These are phyloP conservation scores for Philantomba maxwellii DNA, from an alignment of 2,113 vertebrate species.

Conservation along the genomic window DNA sequence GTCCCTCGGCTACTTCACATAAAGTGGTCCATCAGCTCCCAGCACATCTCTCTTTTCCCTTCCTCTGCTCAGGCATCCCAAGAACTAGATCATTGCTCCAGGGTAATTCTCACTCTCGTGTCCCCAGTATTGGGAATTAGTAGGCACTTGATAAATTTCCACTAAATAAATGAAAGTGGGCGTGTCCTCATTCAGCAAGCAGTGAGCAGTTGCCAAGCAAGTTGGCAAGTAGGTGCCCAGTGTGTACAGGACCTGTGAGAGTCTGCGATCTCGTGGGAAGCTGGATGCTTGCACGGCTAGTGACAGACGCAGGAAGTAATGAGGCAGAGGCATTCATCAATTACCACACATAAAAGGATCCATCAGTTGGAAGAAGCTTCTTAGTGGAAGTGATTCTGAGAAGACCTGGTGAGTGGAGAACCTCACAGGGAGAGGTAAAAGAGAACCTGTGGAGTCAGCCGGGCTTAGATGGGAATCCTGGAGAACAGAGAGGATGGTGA, in stretches of 20 bases:
- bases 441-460: accelerated
- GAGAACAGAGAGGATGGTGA: not conserved
- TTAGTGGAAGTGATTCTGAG: not conserved
- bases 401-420: not conserved
- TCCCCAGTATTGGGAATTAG: not conserved
- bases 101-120: not conserved
- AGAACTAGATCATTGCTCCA: too few relatives aligned
- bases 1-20: not conserved
- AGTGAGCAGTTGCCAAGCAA: not conserved
- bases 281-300: not conserved
- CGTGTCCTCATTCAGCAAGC: too few relatives aligned
- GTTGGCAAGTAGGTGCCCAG: accelerated
- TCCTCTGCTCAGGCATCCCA: accelerated
- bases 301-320: accelerated
- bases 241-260: not conserved
- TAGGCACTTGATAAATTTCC: not conserved
- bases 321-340: not conserved
- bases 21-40: too few relatives aligned
- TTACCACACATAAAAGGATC: not conserved
- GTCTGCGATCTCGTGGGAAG: too few relatives aligned
- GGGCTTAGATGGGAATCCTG: not conserved
- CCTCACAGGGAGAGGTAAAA: too few relatives aligned
- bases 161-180: not conserved
- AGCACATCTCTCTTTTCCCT: not conserved
- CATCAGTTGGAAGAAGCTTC: not conserved